phyloP scores from a whole-genome alignment of 2,113 vertebrate species.

The Pterocles burchelli region DNA sequence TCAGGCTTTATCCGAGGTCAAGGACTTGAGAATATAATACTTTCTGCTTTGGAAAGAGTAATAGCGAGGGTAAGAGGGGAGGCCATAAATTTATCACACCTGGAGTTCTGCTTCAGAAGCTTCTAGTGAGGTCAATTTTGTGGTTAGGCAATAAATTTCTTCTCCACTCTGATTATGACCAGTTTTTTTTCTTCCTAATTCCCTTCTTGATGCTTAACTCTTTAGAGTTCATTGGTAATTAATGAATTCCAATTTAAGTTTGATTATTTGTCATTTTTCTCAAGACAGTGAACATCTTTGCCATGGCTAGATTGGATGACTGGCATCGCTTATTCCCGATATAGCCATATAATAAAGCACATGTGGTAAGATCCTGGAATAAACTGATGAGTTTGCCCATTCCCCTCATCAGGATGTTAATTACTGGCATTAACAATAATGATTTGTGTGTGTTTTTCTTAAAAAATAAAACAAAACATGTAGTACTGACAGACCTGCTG shows the following conservation, averaged over 20 bases:
- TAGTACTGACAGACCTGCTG: background rate
- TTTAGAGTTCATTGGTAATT: background rate
- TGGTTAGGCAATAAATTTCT: conserved; percentile 3
- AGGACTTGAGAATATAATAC: conserved; percentile 28
- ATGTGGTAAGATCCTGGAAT: background rate
- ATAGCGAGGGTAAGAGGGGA: background rate
- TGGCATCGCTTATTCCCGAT: background rate
- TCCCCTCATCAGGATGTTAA: background rate
- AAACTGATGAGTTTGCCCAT: background rate
- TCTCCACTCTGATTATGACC: background rate
- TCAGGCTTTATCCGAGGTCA: conserved; percentile 10
- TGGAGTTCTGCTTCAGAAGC: background rate
- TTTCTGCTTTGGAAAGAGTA: conserved; percentile 22
- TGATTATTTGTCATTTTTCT: background rate
- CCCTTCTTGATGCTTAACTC: background rate
- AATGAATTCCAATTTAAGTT: background rate
- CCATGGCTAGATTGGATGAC: background rate
- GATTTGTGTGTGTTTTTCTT: background rate
- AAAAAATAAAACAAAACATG: background rate
- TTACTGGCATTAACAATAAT: background rate
- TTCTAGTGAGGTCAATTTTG: background rate
- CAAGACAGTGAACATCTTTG: background rate
- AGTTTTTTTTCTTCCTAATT: background rate
- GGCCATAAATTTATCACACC: background rate
- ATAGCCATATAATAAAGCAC: background rate